A percentile compares a stretch with the other conserved stretches of the same genome.
Evolutionary conservation across 1,140 invertebrate genomes (phyloP).

Genomic region (Oppia nitens): DNA sequence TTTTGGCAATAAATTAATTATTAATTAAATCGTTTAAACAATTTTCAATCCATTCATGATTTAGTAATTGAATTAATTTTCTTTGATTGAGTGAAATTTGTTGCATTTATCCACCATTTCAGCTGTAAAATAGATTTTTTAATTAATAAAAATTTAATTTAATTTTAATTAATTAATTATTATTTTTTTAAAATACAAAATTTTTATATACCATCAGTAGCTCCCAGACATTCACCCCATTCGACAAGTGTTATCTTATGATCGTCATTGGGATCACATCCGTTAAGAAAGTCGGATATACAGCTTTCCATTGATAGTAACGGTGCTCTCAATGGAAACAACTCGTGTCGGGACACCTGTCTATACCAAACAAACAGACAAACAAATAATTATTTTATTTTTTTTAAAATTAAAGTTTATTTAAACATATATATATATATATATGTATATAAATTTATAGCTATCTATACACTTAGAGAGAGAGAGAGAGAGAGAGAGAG

Average conservation of each 20-base stretch:
- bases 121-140: slow-evolving; percentile 1
- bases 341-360: slow-evolving; percentile 71
- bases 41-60: too few species aligned
- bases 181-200: too few species aligned
- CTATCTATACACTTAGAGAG: too few species aligned
- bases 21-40: too few species aligned
- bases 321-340: slow-evolving; percentile 82
- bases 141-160: neutral
- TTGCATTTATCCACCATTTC: slow-evolving; percentile 16
- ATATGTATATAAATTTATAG: too few species aligned
- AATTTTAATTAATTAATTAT: neutral
- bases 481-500: too few species aligned
- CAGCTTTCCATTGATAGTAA: slow-evolving; percentile 81
- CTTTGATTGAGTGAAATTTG: neutral
- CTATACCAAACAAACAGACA: slow-evolving; percentile 33
- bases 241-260: slow-evolving; percentile 69
- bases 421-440: too few species aligned
- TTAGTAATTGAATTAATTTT: neutral
- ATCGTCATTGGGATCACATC: slow-evolving; percentile 65
- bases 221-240: slow-evolving; percentile 76
- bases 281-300: slow-evolving; percentile 83
- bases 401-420: too few species aligned
- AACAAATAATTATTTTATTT: too few species aligned
- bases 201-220: slow-evolving; percentile 59
- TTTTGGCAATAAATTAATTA: too few species aligned